Evolutionary conservation across 2,797 vertebrate species (phyloP).

Genomic region (Darevskia mixta): DNA sequence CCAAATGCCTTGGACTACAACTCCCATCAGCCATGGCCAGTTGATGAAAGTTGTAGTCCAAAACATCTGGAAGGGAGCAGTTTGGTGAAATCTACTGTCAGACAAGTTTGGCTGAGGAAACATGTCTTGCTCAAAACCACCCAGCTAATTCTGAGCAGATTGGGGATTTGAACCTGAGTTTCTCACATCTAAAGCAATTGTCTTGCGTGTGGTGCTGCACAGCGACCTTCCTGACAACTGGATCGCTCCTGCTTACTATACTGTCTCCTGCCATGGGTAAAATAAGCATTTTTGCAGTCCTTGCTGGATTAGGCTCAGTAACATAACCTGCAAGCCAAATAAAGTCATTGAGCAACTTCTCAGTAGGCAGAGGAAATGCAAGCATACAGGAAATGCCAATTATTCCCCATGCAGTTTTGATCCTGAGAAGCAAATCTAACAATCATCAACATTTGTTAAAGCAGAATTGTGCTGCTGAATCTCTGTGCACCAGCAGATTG

Average conservation of each 20-base stretch:
- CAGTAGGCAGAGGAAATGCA: not conserved
- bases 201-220: too few relatives aligned
- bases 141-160: not conserved
- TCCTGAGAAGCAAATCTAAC: not conserved
- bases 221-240: too few relatives aligned
- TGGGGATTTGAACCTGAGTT: not conserved
- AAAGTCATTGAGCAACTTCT: not conserved
- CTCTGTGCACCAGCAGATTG: not conserved
- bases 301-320: not conserved
- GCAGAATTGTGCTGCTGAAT: not conserved
- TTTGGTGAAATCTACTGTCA: too few relatives aligned
- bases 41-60: too few relatives aligned
- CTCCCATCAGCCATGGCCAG: too few relatives aligned
- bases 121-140: not conserved
- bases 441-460: conserved; percentile 9
- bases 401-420: not conserved
- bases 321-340: not conserved
- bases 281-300: not conserved
- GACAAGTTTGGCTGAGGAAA: not conserved
- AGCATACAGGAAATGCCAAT: not conserved
- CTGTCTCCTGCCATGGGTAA: not conserved
- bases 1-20: too few relatives aligned
- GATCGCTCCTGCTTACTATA: too few relatives aligned
- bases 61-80: too few relatives aligned
- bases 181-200: not conserved